Conservation (phyloP, 1,140 invertebrate genomes). For the Saxidomus purpurata region DNA sequence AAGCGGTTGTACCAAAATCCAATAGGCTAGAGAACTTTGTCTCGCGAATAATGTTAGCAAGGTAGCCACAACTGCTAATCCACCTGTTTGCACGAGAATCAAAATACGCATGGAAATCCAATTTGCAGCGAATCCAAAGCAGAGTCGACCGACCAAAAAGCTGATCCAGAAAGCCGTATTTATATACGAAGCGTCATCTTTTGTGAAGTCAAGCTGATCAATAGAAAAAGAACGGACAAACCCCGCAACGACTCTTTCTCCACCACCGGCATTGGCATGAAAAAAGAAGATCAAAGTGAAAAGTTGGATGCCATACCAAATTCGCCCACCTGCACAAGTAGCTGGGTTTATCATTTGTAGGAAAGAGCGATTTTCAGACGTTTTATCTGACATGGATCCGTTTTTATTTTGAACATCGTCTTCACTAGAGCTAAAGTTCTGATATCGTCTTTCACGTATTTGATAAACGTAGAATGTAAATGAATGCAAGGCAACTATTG, state of each 20-base stretch:
- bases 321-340: slow-evolving; percentile 71
- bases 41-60: slow-evolving; percentile 68
- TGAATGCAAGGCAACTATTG: slow-evolving; percentile 57
- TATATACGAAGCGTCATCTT: slow-evolving; percentile 68
- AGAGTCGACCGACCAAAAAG: slow-evolving; percentile 71
- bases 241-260: slow-evolving; percentile 73
- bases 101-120: slow-evolving; percentile 72
- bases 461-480: slow-evolving; percentile 71
- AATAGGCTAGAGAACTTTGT: slow-evolving; percentile 54
- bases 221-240: slow-evolving; percentile 75
- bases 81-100: slow-evolving; percentile 69
- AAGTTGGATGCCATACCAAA: slow-evolving; percentile 69
- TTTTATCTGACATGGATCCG: background rate
- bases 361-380: background rate
- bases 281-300: slow-evolving; percentile 72
- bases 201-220: slow-evolving; percentile 68
- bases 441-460: slow-evolving; percentile 16
- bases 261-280: slow-evolving; percentile 71
- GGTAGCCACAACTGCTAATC: slow-evolving; percentile 48
- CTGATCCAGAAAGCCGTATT: slow-evolving; percentile 77
- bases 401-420: background rate
- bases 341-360: slow-evolving; percentile 69
- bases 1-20: slow-evolving; percentile 67
- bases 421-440: background rate
- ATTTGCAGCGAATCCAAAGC: slow-evolving; percentile 66